Evolutionary conservation across 2,888 invertebrate species (phyloP).

Genomic region (Dugesia japonica): DNA sequence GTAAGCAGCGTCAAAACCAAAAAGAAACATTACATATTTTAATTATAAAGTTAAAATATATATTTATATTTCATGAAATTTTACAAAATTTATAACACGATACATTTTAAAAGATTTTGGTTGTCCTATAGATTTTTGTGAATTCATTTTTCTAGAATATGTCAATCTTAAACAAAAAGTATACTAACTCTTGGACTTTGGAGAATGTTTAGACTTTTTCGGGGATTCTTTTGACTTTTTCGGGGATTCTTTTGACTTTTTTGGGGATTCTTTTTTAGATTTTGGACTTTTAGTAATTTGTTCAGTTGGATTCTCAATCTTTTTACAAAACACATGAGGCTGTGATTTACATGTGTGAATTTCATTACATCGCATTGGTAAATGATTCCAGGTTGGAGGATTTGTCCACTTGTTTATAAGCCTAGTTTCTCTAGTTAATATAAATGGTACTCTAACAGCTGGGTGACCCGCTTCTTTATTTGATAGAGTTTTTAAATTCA

Average conservation of each 20-base stretch:
- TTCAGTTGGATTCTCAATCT: neutral
- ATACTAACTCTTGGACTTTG: neutral
- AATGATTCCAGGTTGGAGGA: neutral
- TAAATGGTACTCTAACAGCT: neutral
- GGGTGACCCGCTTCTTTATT: conserved; percentile 5
- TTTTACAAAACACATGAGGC: neutral
- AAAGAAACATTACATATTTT: too few species aligned
- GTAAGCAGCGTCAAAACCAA: too few species aligned
- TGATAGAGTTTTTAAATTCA: neutral
- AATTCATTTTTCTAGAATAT: too few species aligned
- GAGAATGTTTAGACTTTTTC: neutral
- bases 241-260: neutral
- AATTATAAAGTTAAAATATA: too few species aligned
- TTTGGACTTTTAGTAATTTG: neutral
- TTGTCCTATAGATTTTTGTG: too few species aligned
- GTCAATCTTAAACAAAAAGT: neutral
- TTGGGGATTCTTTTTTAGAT: neutral
- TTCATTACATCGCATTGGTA: neutral
- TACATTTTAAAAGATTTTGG: too few species aligned
- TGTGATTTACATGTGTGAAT: neutral
- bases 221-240: neutral
- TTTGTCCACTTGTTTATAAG: neutral
- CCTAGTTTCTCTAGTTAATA: neutral
- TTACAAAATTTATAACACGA: too few species aligned
- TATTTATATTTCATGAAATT: too few species aligned